Evolutionary conservation across 2,113 vertebrate species (phyloP).

Genomic region (Brachionichthys hirsutus): DNA sequence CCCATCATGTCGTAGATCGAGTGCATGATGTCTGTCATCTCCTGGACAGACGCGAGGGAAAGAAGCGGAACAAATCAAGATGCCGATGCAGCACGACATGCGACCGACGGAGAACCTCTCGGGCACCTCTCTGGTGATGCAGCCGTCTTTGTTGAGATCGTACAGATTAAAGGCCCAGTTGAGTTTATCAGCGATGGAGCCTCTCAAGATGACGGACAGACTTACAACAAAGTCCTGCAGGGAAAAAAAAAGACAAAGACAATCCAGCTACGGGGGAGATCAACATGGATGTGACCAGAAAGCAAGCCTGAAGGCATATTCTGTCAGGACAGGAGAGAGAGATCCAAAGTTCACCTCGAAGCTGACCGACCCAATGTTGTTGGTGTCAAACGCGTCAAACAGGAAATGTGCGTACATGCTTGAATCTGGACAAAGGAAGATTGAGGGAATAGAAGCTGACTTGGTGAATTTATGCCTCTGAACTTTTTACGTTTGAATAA

Average conservation of each 20-base stretch:
- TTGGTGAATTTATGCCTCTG: no score
- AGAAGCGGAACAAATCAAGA: not conserved
- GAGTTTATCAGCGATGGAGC: conserved; percentile 88
- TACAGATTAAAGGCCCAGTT: conserved; percentile 97
- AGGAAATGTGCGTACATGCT: conserved; percentile 94
- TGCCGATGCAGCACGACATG: not conserved
- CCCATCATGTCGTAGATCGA: conserved; percentile 99
- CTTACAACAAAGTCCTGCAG: conserved; percentile 90
- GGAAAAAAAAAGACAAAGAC: conserved; percentile 2
- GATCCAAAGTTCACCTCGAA: conserved; percentile 85
- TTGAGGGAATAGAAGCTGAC: no score
- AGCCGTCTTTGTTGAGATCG: conserved; percentile 95
- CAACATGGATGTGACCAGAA: not conserved
- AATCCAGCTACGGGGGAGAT: not conserved
- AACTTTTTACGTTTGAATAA: not conserved
- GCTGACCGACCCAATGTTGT: conserved; percentile 88
- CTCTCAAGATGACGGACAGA: conserved; percentile 90
- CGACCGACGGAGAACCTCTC: not conserved
- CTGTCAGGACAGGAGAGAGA: not conserved
- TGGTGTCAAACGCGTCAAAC: conserved; percentile 93
- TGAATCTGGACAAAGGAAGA: conserved; percentile 79
- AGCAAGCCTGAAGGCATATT: no score
- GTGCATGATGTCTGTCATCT: conserved; percentile 96
- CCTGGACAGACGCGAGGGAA: conserved; percentile 72
- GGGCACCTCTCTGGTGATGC: conserved; percentile 93